phyloP scores from a whole-genome alignment of 2,888 invertebrate species.

The Tanytarsus gracilentus region DNA sequence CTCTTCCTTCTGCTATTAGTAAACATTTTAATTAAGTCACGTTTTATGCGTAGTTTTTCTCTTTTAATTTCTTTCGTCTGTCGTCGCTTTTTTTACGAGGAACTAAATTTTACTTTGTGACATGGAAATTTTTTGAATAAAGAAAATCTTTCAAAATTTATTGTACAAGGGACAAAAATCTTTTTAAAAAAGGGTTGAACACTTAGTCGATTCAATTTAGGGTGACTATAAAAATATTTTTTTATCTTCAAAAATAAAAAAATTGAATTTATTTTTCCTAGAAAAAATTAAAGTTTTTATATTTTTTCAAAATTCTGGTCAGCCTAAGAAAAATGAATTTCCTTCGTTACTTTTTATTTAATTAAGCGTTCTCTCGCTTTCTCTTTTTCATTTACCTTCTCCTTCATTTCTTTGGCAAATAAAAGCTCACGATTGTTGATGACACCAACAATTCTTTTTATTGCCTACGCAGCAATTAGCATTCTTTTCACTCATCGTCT shows the following conservation, averaged over 20 bases:
- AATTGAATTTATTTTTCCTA: not conserved
- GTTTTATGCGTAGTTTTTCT: not conserved
- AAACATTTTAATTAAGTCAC: not conserved
- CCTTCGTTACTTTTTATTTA: not conserved
- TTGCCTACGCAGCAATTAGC: conserved; percentile 5
- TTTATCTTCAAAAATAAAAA: too few relatives aligned
- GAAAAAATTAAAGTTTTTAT: not conserved
- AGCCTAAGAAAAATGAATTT: not conserved
- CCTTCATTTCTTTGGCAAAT: not conserved
- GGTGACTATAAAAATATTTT: too few relatives aligned
- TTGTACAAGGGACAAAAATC: too few relatives aligned
- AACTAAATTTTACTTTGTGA: not conserved
- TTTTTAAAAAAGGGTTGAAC: too few relatives aligned
- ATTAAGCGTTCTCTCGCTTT: not conserved
- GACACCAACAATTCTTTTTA: conserved; percentile 11
- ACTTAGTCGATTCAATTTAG: too few relatives aligned
- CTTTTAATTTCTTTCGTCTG: not conserved
- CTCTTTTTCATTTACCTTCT: not conserved
- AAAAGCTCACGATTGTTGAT: not conserved
- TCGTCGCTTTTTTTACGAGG: not conserved
- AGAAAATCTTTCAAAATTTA: too few relatives aligned
- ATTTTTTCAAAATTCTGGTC: not conserved
- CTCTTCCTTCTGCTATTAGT: too few relatives aligned
- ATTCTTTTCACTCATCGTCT: conserved; percentile 2
- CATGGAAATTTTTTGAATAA: too few relatives aligned